Evolutionary conservation across 2,888 invertebrate genomes (phyloP).

Genomic region (Idaea straminata): DNA sequence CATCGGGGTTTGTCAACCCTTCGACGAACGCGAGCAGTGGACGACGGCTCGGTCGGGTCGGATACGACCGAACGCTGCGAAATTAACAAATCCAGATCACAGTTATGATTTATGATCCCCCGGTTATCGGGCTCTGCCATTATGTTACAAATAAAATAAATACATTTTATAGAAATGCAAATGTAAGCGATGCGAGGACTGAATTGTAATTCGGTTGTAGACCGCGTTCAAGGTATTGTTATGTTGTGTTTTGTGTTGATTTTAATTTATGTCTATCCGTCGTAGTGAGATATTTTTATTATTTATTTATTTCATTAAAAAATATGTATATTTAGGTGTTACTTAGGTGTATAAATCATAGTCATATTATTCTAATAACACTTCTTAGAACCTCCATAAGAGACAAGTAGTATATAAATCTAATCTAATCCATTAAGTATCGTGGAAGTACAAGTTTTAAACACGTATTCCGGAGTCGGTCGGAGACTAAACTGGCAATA

Average conservation of each 20-base stretch:
- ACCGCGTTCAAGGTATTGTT: conserved; percentile 24
- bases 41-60: conserved; percentile 24
- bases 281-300: neutral
- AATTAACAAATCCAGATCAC: conserved; percentile 72
- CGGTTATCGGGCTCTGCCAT: conserved; percentile 53
- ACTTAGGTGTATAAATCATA: neutral
- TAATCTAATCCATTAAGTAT: conserved; percentile 7
- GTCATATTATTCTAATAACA: neutral
- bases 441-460: conserved; percentile 13
- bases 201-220: conserved; percentile 26
- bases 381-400: neutral
- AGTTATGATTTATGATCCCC: conserved; percentile 68
- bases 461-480: conserved; percentile 7
- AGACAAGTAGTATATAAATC: neutral
- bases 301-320: neutral
- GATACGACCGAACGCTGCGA: conserved; percentile 27
- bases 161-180: conserved; percentile 31
- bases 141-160: conserved; percentile 30
- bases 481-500: conserved; percentile 11
- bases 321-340: neutral
- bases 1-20: conserved; percentile 43
- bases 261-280: conserved; percentile 12
- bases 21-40: conserved; percentile 26
- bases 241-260: conserved; percentile 18
- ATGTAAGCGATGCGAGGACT: conserved; percentile 26